phyloP scores from a whole-genome alignment of 2,888 invertebrate genomes.

The Sialis fuliginosa region DNA sequence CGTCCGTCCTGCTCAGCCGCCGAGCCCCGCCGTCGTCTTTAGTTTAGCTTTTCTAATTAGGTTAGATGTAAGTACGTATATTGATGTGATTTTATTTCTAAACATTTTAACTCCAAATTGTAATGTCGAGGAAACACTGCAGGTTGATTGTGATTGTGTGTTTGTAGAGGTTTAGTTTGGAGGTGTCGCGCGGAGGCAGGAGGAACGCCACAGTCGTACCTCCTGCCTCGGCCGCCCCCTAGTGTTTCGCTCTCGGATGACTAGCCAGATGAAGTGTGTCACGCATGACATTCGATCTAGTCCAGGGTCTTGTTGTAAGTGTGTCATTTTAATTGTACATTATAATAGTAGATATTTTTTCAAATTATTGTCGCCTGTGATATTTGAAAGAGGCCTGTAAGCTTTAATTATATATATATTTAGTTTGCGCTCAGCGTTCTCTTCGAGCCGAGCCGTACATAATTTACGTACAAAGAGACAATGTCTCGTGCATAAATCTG shows the following conservation, averaged over 20 bases:
- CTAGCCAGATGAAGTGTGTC: not conserved
- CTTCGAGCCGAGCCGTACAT: not conserved
- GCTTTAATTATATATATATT: conserved; percentile 4
- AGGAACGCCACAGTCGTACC: not conserved
- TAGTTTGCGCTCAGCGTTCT: not conserved
- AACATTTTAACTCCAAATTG: conserved; percentile 4
- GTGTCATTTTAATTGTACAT: conserved; percentile 3
- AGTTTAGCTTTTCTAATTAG: conserved; percentile 9
- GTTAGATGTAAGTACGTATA: conserved; percentile 8
- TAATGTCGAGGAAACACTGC: not conserved
- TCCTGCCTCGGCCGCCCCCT: not conserved
- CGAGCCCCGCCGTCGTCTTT: conserved; percentile 7
- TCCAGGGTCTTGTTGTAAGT: conserved; percentile 1
- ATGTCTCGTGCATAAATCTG: not conserved
- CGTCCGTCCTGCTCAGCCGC: conserved; percentile 27
- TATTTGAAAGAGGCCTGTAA: conserved; percentile 10
- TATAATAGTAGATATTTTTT: conserved; percentile 6
- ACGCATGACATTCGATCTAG: not conserved
- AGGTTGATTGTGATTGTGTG: not conserved
- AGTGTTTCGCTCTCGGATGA: not conserved
- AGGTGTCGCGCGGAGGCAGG: not conserved
- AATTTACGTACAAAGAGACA: not conserved
- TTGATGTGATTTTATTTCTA: conserved; percentile 10
- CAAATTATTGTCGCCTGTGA: conserved; percentile 10
- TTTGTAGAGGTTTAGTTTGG: not conserved